Evolutionary conservation across 2,113 vertebrate genomes (phyloP).

Genomic region (Ptychochromis oligacanthus): DNA sequence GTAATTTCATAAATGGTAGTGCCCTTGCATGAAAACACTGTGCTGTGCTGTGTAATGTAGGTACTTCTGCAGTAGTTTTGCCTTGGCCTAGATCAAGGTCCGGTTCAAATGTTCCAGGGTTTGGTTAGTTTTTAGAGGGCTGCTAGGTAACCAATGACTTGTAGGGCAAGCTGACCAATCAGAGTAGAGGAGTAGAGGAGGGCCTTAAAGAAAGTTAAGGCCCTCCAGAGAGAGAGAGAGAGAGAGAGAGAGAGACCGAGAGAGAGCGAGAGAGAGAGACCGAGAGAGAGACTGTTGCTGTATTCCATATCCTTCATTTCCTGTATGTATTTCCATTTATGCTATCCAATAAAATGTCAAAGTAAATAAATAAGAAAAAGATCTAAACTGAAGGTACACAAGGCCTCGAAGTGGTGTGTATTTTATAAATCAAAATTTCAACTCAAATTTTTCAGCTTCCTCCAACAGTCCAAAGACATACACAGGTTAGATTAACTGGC

Average conservation of each 20-base stretch:
- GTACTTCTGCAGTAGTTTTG: neutral
- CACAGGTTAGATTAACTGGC: neutral
- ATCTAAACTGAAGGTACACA: neutral
- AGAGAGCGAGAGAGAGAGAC: too few species aligned
- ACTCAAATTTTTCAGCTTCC: accelerated
- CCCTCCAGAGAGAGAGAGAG: too few species aligned
- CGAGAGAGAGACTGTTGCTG: too few species aligned
- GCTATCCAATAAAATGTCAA: neutral
- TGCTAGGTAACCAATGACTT: too few species aligned
- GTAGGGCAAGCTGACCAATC: too few species aligned
- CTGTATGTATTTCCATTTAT: neutral
- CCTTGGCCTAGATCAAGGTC: neutral
- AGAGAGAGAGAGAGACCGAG: too few species aligned
- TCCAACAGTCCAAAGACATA: neutral
- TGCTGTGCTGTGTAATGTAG: neutral
- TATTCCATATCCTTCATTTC: neutral
- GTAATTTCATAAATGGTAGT: neutral
- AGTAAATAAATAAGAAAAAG: neutral
- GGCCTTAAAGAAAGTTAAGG: too few species aligned
- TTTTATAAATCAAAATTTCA: neutral
- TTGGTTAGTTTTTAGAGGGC: neutral
- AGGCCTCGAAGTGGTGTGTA: neutral
- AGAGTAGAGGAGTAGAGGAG: too few species aligned
- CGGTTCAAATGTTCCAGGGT: neutral
- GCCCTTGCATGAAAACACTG: neutral